Conservation (phyloP, 2,113 vertebrate species). For the Egretta garzetta region DNA sequence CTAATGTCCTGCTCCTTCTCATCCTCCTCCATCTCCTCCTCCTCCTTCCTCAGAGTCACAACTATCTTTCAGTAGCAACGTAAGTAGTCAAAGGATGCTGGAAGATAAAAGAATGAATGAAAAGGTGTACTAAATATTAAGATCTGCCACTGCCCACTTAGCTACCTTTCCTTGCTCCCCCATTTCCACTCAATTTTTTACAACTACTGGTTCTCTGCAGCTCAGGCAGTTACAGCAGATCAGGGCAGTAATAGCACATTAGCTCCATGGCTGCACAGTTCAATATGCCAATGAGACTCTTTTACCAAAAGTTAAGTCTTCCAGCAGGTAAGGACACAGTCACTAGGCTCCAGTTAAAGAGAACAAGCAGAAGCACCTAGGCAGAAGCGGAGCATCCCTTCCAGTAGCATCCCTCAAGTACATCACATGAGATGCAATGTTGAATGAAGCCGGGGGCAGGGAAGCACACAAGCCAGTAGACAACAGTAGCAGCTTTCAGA, state of each 20-base stretch:
- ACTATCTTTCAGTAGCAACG: background rate
- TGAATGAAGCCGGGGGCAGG: background rate
- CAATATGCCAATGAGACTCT: background rate
- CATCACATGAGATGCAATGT: background rate
- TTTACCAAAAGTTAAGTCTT: background rate
- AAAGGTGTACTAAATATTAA: background rate
- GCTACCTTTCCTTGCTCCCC: background rate
- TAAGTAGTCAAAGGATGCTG: background rate
- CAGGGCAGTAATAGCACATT: rapidly evolving
- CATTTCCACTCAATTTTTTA: background rate
- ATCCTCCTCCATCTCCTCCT: background rate
- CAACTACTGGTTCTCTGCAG: background rate
- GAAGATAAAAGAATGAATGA: background rate
- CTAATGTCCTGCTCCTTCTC: background rate
- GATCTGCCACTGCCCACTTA: background rate
- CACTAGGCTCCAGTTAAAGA: background rate
- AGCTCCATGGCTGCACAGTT: background rate
- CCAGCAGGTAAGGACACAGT: background rate
- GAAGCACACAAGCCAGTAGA: background rate
- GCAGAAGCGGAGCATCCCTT: background rate
- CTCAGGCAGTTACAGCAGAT: background rate
- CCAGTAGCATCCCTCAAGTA: background rate
- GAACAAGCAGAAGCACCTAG: background rate
- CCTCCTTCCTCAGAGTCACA: background rate
- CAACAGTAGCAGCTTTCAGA: background rate